Percentiles rank a stretch among this genome's conserved stretches.
These are phyloP conservation scores for Myathropa florea DNA, from an alignment of 2,888 invertebrate species.

Conservation along the genomic window DNA sequence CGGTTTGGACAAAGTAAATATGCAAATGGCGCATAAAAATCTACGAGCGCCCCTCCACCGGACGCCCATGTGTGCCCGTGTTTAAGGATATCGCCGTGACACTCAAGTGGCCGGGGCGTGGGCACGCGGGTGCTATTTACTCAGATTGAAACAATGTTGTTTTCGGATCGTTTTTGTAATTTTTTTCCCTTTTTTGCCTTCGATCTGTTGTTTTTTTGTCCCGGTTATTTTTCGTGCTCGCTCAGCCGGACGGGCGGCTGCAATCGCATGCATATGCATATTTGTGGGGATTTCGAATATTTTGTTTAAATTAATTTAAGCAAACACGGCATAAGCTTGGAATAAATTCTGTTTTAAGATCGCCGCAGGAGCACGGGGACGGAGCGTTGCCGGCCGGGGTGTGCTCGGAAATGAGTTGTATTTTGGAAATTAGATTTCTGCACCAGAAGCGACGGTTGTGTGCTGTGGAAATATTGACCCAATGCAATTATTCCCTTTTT, in stretches of 20 bases:
- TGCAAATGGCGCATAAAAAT: conserved; percentile 69
- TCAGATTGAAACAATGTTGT: conserved; percentile 68
- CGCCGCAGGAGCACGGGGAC: background rate
- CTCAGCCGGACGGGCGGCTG: conserved; percentile 1
- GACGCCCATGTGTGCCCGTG: background rate
- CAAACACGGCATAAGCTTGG: conserved; percentile 42
- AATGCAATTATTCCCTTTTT: background rate
- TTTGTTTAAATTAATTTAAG: conserved; percentile 64
- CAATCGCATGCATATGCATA: conserved; percentile 18
- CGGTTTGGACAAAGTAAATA: conserved; percentile 69
- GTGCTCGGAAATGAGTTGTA: background rate
- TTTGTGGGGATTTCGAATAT: conserved; percentile 45
- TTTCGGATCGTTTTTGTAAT: conserved; percentile 45
- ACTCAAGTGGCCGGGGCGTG: background rate
- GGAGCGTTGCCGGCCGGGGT: background rate
- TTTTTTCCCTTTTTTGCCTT: background rate
- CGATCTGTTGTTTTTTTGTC: conserved; percentile 5
- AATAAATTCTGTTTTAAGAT: conserved; percentile 30
- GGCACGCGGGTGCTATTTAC: conserved; percentile 36
- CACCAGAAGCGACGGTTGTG: background rate
- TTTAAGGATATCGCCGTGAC: conserved; percentile 23
- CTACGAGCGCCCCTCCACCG: conserved; percentile 35
- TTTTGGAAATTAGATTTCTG: conserved; percentile 39
- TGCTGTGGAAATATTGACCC: conserved; percentile 22
- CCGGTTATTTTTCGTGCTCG: background rate